Evolutionary conservation across 2,888 invertebrate species (phyloP).

Genomic region (Zeuzera pyrina): DNA sequence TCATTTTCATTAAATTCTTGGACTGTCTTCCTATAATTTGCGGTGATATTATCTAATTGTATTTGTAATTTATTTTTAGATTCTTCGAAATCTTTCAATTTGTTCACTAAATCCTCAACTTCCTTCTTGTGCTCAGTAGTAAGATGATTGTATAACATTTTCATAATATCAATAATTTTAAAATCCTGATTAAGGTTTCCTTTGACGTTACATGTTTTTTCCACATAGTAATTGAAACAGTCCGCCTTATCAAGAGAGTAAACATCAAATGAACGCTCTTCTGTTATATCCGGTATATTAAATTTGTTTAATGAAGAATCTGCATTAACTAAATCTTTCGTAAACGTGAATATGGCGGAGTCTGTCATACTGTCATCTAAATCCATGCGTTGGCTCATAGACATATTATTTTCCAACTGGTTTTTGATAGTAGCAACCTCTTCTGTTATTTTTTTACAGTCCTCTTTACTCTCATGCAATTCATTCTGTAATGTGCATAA

Average conservation of each 20-base stretch:
- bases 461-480: constrained; percentile 51
- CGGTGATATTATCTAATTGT: constrained; percentile 24
- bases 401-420: constrained; percentile 46
- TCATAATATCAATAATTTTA: constrained; percentile 52
- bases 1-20: constrained; percentile 33
- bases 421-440: constrained; percentile 58
- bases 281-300: constrained; percentile 31
- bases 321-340: constrained; percentile 22
- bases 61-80: constrained; percentile 27
- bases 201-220: constrained; percentile 36
- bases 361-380: constrained; percentile 48
- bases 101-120: constrained; percentile 49
- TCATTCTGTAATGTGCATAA: constrained; percentile 56
- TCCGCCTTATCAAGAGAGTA: constrained; percentile 44
- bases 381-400: constrained; percentile 38
- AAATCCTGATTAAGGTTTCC: constrained; percentile 26
- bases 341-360: constrained; percentile 24
- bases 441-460: constrained; percentile 54
- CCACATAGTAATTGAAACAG: constrained; percentile 43
- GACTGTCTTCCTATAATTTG: constrained; percentile 25
- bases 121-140: constrained; percentile 41
- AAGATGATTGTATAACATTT: constrained; percentile 41
- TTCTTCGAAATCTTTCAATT: constrained; percentile 43
- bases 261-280: constrained; percentile 28
- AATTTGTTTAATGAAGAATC: constrained; percentile 24